Evolutionary conservation across 2,113 vertebrate genomes (phyloP), one percentile per base, ranked within the genome.

Genomic region (Anolis carolinensis): DNA sequence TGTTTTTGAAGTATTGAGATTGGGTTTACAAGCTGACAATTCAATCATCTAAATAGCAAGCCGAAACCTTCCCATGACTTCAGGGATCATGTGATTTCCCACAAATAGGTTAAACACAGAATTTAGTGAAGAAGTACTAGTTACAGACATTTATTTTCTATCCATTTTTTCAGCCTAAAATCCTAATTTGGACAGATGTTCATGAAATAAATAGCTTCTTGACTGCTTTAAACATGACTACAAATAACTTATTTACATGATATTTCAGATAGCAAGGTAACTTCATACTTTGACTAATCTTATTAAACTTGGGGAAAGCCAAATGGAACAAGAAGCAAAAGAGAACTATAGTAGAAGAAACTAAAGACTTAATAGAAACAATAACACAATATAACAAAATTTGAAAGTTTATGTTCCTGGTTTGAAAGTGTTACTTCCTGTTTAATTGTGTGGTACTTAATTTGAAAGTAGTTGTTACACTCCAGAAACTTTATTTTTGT

Each of bases 11-110:
- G 50, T 32, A 27, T 79, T 32, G 13, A 62, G 55, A 27, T 10
- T 59, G 79, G 55, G 55, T 72, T 79, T 23, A 55, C 48, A 72
- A 32, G 9, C 13, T n/a, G 18, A n/a, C 73, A 65, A 81, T 86
- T 79, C 78, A 81, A 50, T 81, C 30, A 78, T 52, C 65, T 52
- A 44, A 63, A 59, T 80, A 36, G 71, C 21, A 9, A 70, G 18
- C 36, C 18, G 14, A 80, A 65, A 72, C 18, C 39, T 52, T 86
- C 84, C 73, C 84, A 80, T 79, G 68, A 86, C 30, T 79, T n/a
- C 25, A 9, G 39, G 30, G 20, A 63, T 50, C 36, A 72, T 44
- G 55, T 80, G 77, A 13, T 73, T 62, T 48, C 80, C 23, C 55
- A 86, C 20, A 55, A 50, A 63, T 36, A n/a, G 36, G 30, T 14